Base-by-base conservation (phyloP, 1,140 invertebrate genomes). In the Calliphora vicina region DNA sequence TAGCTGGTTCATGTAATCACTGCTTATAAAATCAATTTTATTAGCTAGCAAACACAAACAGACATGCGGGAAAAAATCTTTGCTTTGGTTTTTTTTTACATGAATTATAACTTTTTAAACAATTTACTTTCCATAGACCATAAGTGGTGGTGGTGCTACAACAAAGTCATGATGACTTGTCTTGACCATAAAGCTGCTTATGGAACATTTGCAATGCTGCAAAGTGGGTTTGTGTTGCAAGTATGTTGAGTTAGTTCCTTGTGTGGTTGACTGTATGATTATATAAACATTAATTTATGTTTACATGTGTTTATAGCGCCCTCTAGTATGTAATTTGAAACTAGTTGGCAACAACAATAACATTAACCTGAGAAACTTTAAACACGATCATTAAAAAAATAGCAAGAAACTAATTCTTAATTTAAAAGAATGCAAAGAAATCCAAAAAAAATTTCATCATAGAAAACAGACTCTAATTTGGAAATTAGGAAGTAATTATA, bases 241-340 rank as follows among this genome's bases (percentile, higher is more conserved):
- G 29, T 20, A 72, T 29, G 81, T 61, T 27, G 12, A 50, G 12
- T 50, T 50, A 3, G 1, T 50, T n/a, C 8, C 12, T 71, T 61
- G 20, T 80, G n/a, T 72, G 35, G 10, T 72, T 6, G n/a, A 42
- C n/a, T 42, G 15, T 80, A 27, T 67, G 42, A 43, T 80, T 29
- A 43, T 29, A 80, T 23, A 29, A 23, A 15, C 42, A 43, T 43
- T 87, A 87, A 88, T 88, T 88, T 87, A 88, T 88, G 87, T 88
- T 88, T 89, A 88, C 87, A 88, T 88, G 86, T 80, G 71, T 84
- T 87, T 88, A 86, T 88, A 88, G 87, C 87, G 87, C 87, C 87
- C 87, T 87, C 87, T 85, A 86, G 87, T 88, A 83, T 88, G 85
- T 88, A 88, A 88, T 88, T 88, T 88, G 86, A 86, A 84, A 87